Conservation (phyloP, 2,888 invertebrate genomes). For the Acrocyrtus sp. region DNA sequence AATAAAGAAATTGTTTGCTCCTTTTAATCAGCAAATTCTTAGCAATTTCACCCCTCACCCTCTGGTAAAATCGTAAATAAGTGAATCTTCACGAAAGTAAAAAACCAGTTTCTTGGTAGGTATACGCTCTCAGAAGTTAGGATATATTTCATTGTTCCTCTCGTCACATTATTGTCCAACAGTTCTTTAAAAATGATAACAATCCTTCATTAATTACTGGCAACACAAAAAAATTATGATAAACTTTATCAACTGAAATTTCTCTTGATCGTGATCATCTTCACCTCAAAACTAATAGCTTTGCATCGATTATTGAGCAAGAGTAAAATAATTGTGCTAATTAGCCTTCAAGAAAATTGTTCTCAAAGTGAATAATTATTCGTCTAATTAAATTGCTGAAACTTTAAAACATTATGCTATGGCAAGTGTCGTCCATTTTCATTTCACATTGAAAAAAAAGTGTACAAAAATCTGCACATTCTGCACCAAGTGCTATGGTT, state of each 20-base stretch:
- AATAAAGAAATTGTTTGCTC: constrained; percentile 1
- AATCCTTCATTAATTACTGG: constrained; percentile 23
- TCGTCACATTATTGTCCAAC: constrained; percentile 4
- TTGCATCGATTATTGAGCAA: neutral
- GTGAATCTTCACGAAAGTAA: constrained; percentile 14
- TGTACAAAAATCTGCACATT: neutral
- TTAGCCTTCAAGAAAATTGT: no score
- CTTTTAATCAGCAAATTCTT: constrained; percentile 1
- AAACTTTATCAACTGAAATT: constrained; percentile 11
- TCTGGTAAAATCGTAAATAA: neutral
- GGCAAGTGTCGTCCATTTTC: no score
- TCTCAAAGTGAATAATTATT: no score
- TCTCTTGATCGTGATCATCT: constrained; percentile 6
- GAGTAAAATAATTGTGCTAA: no score
- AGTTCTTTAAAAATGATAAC: constrained; percentile 28
- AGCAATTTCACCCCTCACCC: neutral
- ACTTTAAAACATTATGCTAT: neutral
- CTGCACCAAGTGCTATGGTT: neutral
- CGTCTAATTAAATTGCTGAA: neutral
- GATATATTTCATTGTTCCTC: no score
- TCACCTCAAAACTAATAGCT: neutral
- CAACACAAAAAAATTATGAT: constrained; percentile 6
- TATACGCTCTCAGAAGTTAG: no score
- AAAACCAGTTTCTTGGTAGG: constrained; percentile 22
- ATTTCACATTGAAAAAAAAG: neutral